phyloP scores from a whole-genome alignment of 2,888 invertebrate species.

The Andrena chrysosceles region DNA sequence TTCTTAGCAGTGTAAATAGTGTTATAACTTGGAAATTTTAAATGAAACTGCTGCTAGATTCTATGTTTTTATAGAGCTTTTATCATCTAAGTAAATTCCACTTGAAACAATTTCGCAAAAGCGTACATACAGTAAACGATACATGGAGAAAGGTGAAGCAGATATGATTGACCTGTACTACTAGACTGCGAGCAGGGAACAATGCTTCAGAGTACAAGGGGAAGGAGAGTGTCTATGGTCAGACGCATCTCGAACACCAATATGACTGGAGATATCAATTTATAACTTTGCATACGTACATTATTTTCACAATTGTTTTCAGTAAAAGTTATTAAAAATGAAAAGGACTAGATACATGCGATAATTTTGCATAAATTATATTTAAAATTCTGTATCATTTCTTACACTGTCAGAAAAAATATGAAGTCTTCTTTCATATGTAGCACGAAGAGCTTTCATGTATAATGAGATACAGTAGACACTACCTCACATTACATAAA shows the following conservation, averaged over 20 bases:
- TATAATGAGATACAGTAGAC: too few relatives aligned
- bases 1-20: too few relatives aligned
- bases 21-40: too few relatives aligned
- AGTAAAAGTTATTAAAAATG: not conserved
- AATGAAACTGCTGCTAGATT: too few relatives aligned
- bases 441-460: too few relatives aligned
- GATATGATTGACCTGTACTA: not conserved
- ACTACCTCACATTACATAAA: too few relatives aligned
- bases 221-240: not conserved
- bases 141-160: not conserved
- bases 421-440: too few relatives aligned
- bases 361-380: too few relatives aligned
- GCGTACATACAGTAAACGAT: not conserved
- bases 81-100: not conserved
- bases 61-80: too few relatives aligned
- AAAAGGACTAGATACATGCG: too few relatives aligned
- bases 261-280: not conserved
- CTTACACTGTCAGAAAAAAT: too few relatives aligned
- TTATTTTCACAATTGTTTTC: not conserved
- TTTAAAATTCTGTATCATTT: too few relatives aligned
- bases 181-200: not conserved
- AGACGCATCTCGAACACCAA: not conserved
- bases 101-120: not conserved
- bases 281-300: not conserved
- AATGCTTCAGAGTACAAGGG: not conserved